These are phyloP conservation scores for Scaptomyza montana DNA, from an alignment of 1,140 invertebrate genomes.

Conservation along the genomic window DNA sequence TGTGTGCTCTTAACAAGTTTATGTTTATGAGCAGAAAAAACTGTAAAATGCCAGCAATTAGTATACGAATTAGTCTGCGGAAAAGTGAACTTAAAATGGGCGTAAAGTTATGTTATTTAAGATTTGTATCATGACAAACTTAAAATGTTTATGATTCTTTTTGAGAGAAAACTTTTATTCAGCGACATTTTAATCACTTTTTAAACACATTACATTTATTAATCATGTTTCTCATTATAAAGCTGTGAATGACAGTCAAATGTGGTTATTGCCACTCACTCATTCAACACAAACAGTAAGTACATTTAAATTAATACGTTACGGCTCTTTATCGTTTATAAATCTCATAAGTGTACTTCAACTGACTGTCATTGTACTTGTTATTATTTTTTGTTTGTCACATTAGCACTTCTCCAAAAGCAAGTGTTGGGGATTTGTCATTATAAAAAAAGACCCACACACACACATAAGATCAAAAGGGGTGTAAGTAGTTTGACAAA, in stretches of 20 bases:
- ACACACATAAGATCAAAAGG: constrained; percentile 17
- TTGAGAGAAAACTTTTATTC: too few relatives aligned
- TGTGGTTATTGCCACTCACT: constrained; percentile 1
- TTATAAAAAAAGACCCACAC: constrained; percentile 12
- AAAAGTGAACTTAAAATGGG: neutral
- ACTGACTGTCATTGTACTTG: constrained; percentile 10
- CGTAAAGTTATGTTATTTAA: neutral
- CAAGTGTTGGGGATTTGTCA: constrained; percentile 49
- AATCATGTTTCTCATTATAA: neutral
- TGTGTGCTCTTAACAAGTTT: constrained; percentile 20
- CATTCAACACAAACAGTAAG: neutral
- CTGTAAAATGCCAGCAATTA: constrained; percentile 28
- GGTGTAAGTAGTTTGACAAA: constrained; percentile 51
- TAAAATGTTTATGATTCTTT: too few relatives aligned
- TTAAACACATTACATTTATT: neutral
- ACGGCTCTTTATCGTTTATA: neutral
- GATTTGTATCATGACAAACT: too few relatives aligned
- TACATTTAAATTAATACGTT: neutral
- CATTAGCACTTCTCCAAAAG: constrained; percentile 39
- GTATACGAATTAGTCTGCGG: constrained; percentile 21
- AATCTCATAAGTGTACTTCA: constrained; percentile 24
- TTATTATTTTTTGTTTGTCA: neutral
- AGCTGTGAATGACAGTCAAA: constrained; percentile 1
- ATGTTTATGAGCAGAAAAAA: constrained; percentile 12
- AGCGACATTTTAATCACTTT: too few relatives aligned